Percentiles rank a stretch among this genome's conserved stretches.
Evolutionary conservation across 2,113 vertebrate species (phyloP).

Genomic region (Connochaetes taurinus): DNA sequence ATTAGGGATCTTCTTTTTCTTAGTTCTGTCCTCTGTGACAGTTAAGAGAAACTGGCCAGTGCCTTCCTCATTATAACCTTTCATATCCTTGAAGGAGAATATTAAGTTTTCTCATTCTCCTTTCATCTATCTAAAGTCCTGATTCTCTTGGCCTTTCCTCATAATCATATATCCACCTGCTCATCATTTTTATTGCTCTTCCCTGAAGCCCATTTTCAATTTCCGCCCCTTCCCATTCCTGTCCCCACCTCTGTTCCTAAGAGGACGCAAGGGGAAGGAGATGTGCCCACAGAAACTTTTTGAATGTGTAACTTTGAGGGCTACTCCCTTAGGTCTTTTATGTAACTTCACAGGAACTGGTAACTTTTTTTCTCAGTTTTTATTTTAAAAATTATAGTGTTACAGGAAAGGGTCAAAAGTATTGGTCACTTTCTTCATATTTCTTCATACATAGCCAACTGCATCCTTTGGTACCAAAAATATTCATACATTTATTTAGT

Average conservation of each 20-base stretch:
- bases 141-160: constrained; percentile 27
- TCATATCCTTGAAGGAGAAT: constrained; percentile 49
- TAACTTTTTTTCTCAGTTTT: neutral
- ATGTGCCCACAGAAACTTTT: neutral
- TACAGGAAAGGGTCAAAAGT: neutral
- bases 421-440: neutral
- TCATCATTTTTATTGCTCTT: constrained; percentile 65
- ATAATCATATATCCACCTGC: constrained; percentile 51
- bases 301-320: neutral
- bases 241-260: neutral
- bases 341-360: neutral
- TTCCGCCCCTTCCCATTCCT: neutral
- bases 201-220: constrained; percentile 48
- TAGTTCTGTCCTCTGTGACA: constrained; percentile 10
- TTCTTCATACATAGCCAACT: neutral
- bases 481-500: neutral
- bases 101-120: constrained; percentile 50
- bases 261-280: neutral
- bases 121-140: neutral
- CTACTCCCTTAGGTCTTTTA: neutral
- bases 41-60: constrained; percentile 29
- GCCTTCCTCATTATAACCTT: constrained; percentile 40
- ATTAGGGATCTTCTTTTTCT: constrained; percentile 6
- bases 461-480: neutral
- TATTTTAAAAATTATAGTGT: neutral